Conservation (phyloP, 1,140 invertebrate genomes). For the Hypsibius dujardini region DNA sequence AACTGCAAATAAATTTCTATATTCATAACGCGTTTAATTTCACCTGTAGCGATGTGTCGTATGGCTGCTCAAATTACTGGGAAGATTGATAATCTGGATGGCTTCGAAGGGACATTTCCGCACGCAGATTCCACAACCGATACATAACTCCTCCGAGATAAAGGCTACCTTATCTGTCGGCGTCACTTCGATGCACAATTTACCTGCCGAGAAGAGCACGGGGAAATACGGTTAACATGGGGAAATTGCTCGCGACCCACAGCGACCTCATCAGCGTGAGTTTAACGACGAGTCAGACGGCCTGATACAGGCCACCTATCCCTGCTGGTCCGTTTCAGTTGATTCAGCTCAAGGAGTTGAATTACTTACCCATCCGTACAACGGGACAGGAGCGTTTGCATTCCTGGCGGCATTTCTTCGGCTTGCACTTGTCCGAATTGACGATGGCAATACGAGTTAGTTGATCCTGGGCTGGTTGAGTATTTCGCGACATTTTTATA, state of each 20-base stretch:
- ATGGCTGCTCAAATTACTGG: slow-evolving; percentile 91
- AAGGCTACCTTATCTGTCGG: slow-evolving; percentile 91
- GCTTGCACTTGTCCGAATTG: slow-evolving; percentile 93
- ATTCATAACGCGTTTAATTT: not conserved
- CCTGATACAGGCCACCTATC: too few relatives aligned
- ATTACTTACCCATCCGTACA: slow-evolving; percentile 64
- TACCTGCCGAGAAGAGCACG: slow-evolving; percentile 35
- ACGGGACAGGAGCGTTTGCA: slow-evolving; percentile 98
- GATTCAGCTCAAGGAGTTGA: not conserved
- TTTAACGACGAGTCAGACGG: too few relatives aligned
- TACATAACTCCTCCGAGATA: slow-evolving; percentile 95
- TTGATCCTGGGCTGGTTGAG: slow-evolving; percentile 43
- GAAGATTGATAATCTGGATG: slow-evolving; percentile 94
- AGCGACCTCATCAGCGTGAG: too few relatives aligned
- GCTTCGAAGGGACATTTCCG: slow-evolving; percentile 99
- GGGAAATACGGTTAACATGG: too few relatives aligned
- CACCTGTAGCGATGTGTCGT: slow-evolving; percentile 96
- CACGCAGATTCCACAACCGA: slow-evolving; percentile 96
- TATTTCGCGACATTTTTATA: slow-evolving; percentile 16
- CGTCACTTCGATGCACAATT: slow-evolving; percentile 94
- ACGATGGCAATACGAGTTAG: slow-evolving; percentile 95
- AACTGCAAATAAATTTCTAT: not conserved
- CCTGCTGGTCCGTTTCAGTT: too few relatives aligned
- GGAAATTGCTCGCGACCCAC: too few relatives aligned
- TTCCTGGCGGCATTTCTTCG: slow-evolving; percentile 93